phyloP scores from a whole-genome alignment of 2,888 invertebrate genomes.

The Sinohyriopsis cumingii region DNA sequence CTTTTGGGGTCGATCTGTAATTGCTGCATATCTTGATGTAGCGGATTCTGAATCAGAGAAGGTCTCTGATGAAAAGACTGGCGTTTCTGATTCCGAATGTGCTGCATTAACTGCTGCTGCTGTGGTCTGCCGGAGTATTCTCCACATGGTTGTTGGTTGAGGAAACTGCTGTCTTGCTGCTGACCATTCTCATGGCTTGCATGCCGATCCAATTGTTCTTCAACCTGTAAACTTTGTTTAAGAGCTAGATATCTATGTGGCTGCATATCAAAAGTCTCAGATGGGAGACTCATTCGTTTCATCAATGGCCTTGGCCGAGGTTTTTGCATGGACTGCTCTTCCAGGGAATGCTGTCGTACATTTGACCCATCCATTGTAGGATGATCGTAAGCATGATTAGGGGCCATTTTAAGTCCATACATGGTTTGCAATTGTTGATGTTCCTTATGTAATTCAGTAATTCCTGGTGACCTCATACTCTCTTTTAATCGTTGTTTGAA shows the following conservation, averaged over 20 bases:
- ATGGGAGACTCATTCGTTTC: slow-evolving; percentile 70
- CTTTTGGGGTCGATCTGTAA: slow-evolving; percentile 9
- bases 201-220: slow-evolving; percentile 65
- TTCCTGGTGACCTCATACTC: slow-evolving; percentile 86
- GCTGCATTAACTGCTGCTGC: slow-evolving; percentile 87
- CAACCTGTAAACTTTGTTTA: slow-evolving; percentile 70
- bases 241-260: slow-evolving; percentile 70
- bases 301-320: slow-evolving; percentile 58
- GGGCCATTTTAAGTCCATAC: slow-evolving; percentile 33
- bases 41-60: slow-evolving; percentile 16
- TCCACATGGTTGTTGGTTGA: slow-evolving; percentile 23
- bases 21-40: slow-evolving; percentile 19
- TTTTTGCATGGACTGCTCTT: slow-evolving; percentile 45
- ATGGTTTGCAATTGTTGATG: slow-evolving; percentile 57
- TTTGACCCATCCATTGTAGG: slow-evolving; percentile 5
- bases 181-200: slow-evolving; percentile 39
- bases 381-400: slow-evolving; percentile 16
- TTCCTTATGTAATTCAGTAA: slow-evolving; percentile 81
- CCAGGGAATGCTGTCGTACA: slow-evolving; percentile 54
- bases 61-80: slow-evolving; percentile 79
- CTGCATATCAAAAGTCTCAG: slow-evolving; percentile 68
- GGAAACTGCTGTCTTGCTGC: slow-evolving; percentile 1
- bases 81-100: slow-evolving; percentile 87
- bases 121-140: slow-evolving; percentile 70
- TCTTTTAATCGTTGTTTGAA: slow-evolving; percentile 86